Conservation (phyloP, 2,888 invertebrate species). For the Papilio demoleus region DNA sequence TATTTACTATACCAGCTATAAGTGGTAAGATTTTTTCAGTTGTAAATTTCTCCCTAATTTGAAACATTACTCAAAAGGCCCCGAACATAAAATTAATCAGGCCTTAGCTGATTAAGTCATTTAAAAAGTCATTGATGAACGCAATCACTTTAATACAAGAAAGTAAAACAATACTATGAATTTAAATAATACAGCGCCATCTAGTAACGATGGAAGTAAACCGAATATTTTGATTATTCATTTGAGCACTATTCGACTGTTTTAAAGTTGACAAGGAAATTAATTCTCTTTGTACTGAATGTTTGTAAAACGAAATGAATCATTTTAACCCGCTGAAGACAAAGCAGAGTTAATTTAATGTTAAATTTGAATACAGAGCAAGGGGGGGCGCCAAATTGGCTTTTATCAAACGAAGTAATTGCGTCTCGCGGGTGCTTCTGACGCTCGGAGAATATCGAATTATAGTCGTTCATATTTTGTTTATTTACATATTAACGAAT, state of each 20-base stretch:
- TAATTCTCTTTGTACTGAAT: not conserved
- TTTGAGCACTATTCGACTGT: not conserved
- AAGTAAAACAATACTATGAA: no score
- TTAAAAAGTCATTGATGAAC: no score
- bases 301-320: slow-evolving; percentile 17
- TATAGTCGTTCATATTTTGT: not conserved
- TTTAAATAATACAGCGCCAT: no score
- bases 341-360: slow-evolving; percentile 21
- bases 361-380: slow-evolving; percentile 19
- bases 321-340: slow-evolving; percentile 3
- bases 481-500: not conserved
- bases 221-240: no score
- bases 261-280: not conserved
- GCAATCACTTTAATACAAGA: no score
- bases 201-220: no score
- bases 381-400: slow-evolving; percentile 17
- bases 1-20: not conserved
- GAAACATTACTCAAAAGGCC: no score
- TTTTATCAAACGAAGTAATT: slow-evolving; percentile 31
- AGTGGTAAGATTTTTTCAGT: no score
- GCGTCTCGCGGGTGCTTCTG: slow-evolving; percentile 13
- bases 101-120: no score
- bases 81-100: no score
- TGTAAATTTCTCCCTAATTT: no score
- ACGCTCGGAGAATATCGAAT: slow-evolving; percentile 10